Conservation (phyloP, 2,797 vertebrate species). For the Garrulus glandarius region DNA sequence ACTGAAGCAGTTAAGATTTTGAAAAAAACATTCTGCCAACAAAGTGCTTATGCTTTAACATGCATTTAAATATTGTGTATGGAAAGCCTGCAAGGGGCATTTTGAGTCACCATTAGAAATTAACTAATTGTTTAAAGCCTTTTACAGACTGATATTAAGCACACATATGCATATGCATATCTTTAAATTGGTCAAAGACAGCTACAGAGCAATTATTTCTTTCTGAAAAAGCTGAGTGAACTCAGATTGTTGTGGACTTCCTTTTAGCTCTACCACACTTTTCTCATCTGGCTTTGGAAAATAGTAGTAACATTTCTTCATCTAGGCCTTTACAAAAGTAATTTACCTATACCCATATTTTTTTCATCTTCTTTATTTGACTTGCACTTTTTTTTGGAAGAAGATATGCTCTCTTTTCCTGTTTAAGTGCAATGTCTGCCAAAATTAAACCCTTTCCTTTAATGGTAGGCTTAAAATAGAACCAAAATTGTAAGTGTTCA, state of each 20-base stretch:
- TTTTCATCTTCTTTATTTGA: background rate
- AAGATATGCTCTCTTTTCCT: background rate
- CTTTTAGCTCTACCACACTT: background rate
- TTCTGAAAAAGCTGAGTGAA: background rate
- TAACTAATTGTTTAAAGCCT: background rate
- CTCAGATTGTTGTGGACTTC: background rate
- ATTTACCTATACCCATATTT: background rate
- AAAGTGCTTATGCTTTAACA: background rate
- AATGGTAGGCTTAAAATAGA: background rate
- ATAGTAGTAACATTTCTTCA: background rate
- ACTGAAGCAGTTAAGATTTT: background rate
- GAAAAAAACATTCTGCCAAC: background rate
- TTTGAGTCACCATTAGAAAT: background rate
- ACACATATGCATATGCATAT: too few species aligned
- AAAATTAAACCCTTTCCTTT: background rate
- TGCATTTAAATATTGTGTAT: background rate
- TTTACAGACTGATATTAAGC: background rate
- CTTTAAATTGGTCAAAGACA: background rate
- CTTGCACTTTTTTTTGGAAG: background rate
- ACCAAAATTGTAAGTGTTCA: background rate
- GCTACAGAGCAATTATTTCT: background rate
- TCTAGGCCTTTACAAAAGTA: background rate
- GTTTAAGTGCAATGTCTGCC: background rate
- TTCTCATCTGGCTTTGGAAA: background rate
- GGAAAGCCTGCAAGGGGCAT: background rate